A percentile compares a stretch with the other conserved stretches of the same genome.
Conservation (phyloP, 2,888 invertebrate species). For the Julus scanicus region DNA sequence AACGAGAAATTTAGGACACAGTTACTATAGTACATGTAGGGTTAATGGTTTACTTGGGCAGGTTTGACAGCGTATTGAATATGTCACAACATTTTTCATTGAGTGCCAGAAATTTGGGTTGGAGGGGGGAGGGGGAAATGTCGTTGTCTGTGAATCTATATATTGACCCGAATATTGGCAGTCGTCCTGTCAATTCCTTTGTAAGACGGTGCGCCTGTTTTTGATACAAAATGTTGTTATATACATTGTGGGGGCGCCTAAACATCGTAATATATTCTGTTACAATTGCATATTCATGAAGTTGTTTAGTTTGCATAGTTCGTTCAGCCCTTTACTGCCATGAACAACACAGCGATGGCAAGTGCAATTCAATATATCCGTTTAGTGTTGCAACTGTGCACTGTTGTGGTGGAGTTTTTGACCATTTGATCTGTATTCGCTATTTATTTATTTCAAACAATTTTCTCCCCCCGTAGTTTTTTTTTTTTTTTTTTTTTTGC, state of each 20-base stretch:
- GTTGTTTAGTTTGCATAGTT: background rate
- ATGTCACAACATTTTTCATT: conserved; percentile 13
- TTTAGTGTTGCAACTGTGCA: conserved; percentile 3
- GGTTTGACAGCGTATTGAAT: background rate
- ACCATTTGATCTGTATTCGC: background rate
- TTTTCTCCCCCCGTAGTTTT: background rate
- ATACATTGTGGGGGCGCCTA: conserved; percentile 25
- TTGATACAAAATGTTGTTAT: conserved; percentile 13
- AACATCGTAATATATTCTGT: conserved; percentile 13
- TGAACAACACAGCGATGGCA: background rate
- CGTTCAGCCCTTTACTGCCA: background rate
- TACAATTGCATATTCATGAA: conserved; percentile 44
- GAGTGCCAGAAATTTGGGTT: background rate
- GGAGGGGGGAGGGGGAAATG: background rate
- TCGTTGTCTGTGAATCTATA: conserved; percentile 30
- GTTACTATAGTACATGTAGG: background rate
- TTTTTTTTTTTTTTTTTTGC: no score
- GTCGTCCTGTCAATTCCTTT: conserved; percentile 43
- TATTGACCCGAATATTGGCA: conserved; percentile 19
- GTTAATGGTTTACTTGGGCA: background rate
- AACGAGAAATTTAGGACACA: conserved; percentile 2
- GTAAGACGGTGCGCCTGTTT: conserved; percentile 35
- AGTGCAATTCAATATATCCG: background rate
- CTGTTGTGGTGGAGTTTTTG: background rate
- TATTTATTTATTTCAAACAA: background rate